These are phyloP conservation scores for Struthidea cinerea DNA, from an alignment of 2,113 vertebrate genomes.

Conservation along the genomic window DNA sequence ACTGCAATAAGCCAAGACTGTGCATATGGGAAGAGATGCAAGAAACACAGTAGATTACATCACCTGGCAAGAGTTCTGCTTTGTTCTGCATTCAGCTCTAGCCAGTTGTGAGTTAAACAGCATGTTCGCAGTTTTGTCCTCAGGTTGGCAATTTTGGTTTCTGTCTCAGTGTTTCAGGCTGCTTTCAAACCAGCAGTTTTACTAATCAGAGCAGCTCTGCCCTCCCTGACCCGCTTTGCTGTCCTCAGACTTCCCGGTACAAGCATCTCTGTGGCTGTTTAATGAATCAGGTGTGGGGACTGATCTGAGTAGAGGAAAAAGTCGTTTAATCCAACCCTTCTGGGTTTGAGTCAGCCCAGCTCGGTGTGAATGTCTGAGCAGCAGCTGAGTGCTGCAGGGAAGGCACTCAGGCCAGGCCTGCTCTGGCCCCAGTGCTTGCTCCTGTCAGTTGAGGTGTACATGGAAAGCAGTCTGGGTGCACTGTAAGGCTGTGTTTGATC, in stretches of 20 bases:
- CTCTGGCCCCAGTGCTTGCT: background rate
- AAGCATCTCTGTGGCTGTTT: background rate
- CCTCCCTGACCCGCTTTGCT: background rate
- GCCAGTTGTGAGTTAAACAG: background rate
- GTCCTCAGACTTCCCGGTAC: background rate
- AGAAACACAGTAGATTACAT: background rate
- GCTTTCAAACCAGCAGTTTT: background rate
- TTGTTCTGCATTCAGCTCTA: background rate
- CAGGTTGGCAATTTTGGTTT: background rate
- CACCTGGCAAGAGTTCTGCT: conserved; percentile 11
- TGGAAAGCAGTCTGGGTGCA: background rate
- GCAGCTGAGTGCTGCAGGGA: background rate
- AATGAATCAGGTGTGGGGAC: background rate
- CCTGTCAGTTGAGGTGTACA: background rate
- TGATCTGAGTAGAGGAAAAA: background rate
- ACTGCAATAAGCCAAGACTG: background rate
- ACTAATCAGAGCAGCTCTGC: background rate
- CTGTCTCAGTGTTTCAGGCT: background rate
- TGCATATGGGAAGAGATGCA: background rate
- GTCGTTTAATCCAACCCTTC: background rate
- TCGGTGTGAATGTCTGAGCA: background rate
- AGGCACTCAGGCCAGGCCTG: background rate
- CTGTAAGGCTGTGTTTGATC: background rate
- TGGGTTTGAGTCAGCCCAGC: background rate
- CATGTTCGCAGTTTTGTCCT: background rate